These are phyloP conservation scores for Mythimna ferrago DNA, from an alignment of 2,888 invertebrate genomes.

Conservation along the genomic window DNA sequence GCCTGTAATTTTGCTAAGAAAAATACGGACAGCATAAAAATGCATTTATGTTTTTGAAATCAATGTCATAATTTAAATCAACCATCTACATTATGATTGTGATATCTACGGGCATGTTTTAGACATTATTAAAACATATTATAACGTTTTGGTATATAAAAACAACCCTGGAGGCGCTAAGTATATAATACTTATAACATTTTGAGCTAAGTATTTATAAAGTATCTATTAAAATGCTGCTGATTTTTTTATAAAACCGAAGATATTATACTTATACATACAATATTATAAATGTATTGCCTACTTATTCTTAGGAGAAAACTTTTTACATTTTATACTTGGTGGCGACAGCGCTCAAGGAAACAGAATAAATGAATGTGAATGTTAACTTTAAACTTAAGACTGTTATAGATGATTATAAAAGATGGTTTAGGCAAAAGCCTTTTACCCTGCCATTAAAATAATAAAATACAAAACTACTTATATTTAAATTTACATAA, in stretches of 20 bases:
- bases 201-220: slow-evolving; percentile 41
- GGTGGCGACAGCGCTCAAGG: not conserved
- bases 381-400: slow-evolving; percentile 18
- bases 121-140: slow-evolving; percentile 5
- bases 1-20: not conserved
- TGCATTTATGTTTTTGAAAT: not conserved
- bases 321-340: slow-evolving; percentile 9
- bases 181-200: slow-evolving; percentile 18
- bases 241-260: slow-evolving; percentile 27
- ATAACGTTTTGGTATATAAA: slow-evolving; percentile 25
- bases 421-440: slow-evolving; percentile 53
- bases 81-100: slow-evolving; percentile 29
- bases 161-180: slow-evolving; percentile 31
- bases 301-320: slow-evolving; percentile 6
- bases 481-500: slow-evolving; percentile 36
- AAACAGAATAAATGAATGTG: slow-evolving; percentile 1
- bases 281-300: not conserved
- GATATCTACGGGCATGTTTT: slow-evolving; percentile 14
- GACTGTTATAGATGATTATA: slow-evolving; percentile 13
- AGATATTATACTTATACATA: slow-evolving; percentile 1
- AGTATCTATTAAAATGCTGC: slow-evolving; percentile 29
- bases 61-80: slow-evolving; percentile 14
- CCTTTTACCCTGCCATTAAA: slow-evolving; percentile 60
- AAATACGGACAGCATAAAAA: slow-evolving; percentile 33
- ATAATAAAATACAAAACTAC: slow-evolving; percentile 50